Conservation (phyloP, 2,797 vertebrate species). For the Chelmon rostratus region DNA sequence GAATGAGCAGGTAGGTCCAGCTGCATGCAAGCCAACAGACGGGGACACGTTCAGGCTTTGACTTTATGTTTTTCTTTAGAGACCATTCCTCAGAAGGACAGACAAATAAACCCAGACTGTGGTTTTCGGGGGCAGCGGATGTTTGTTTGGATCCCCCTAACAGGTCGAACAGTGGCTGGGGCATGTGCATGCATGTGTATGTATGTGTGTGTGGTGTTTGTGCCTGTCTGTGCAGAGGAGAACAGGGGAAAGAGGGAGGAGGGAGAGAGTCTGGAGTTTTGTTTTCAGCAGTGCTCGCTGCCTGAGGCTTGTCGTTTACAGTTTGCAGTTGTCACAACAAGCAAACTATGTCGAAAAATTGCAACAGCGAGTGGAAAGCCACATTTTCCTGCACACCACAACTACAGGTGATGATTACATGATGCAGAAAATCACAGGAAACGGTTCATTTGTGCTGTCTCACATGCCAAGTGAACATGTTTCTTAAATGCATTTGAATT, state of each 20-base stretch:
- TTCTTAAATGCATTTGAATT: slow-evolving; percentile 19
- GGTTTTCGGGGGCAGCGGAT: slow-evolving; percentile 52
- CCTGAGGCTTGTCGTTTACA: slow-evolving; percentile 65
- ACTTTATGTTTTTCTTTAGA: slow-evolving; percentile 55
- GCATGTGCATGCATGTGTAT: slow-evolving; percentile 21
- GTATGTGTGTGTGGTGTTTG: slow-evolving; percentile 14
- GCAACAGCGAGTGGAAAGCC: slow-evolving; percentile 32
- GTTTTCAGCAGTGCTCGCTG: slow-evolving; percentile 50
- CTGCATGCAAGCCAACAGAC: slow-evolving; percentile 57
- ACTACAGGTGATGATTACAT: slow-evolving; percentile 58
- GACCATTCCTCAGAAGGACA: slow-evolving; percentile 52
- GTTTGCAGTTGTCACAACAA: slow-evolving; percentile 72
- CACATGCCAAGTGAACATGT: slow-evolving; percentile 15
- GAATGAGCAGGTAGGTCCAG: slow-evolving; percentile 59
- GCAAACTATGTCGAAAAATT: slow-evolving; percentile 60
- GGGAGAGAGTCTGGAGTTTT: slow-evolving; percentile 54
- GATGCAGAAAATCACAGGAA: slow-evolving; percentile 37
- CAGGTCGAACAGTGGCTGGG: slow-evolving; percentile 72
- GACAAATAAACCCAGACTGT: slow-evolving; percentile 55
- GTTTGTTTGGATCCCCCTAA: slow-evolving; percentile 70
- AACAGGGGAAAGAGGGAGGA: slow-evolving; percentile 13
- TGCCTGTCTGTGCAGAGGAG: slow-evolving; percentile 52
- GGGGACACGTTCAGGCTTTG: slow-evolving; percentile 36
- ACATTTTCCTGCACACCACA: slow-evolving; percentile 15
- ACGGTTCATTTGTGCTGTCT: slow-evolving; percentile 8